A percentile compares a stretch with the other conserved stretches of the same genome.
These are phyloP conservation scores for Corydoras maculifer DNA, from an alignment of 2,113 vertebrate species.

Conservation along the genomic window DNA sequence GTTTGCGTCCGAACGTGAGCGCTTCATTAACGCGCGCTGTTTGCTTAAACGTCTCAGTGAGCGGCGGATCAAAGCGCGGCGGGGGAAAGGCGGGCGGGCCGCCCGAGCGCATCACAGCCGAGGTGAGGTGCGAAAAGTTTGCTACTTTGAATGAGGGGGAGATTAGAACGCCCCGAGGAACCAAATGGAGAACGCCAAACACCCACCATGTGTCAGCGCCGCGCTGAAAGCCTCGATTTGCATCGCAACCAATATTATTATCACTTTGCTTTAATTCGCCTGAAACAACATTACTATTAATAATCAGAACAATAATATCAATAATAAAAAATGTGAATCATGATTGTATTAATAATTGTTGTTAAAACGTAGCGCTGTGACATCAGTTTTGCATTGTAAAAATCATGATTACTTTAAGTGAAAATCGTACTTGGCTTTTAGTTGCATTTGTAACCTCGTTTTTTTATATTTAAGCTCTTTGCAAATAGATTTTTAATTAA, in stretches of 20 bases:
- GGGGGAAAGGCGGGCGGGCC: conserved; percentile 32
- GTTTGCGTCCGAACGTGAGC: conserved; percentile 26
- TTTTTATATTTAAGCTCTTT: background rate
- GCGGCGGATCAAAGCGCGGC: conserved; percentile 53
- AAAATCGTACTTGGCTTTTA: too few relatives aligned
- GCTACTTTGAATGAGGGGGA: conserved; percentile 42
- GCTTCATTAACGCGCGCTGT: conserved; percentile 43
- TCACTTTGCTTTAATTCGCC: background rate
- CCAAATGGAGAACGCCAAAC: conserved; percentile 53
- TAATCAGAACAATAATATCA: background rate
- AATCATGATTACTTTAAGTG: too few relatives aligned
- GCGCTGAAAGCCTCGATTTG: conserved; percentile 29
- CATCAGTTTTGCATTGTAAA: too few relatives aligned
- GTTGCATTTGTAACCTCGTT: background rate
- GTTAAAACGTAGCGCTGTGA: too few relatives aligned
- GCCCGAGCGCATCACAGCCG: conserved; percentile 52
- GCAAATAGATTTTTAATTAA: background rate
- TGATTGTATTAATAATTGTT: too few relatives aligned
- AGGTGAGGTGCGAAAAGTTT: conserved; percentile 49
- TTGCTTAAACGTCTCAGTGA: conserved; percentile 33
- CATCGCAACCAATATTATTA: background rate
- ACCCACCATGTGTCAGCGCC: conserved; percentile 36
- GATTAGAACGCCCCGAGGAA: conserved; percentile 37
- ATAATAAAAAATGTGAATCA: too few relatives aligned
- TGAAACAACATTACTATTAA: conserved; percentile 10